Base-by-base conservation (phyloP, 2,797 vertebrate species). In the Phoxinus dragarum region DNA sequence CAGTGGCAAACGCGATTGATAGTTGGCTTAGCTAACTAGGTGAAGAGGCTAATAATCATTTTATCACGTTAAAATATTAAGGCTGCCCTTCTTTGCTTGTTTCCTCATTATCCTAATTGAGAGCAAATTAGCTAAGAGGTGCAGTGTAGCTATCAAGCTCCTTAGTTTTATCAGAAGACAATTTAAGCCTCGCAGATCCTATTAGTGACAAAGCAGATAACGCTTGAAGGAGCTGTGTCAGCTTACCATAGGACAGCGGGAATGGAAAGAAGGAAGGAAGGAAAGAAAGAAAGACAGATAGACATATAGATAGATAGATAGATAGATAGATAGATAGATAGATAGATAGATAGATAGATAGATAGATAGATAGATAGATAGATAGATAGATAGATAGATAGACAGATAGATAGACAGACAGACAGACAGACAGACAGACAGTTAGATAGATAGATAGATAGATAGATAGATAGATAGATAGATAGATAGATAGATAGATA, bases 21-120 rank as follows among this genome's bases (percentile, higher is more conserved):
- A n/a, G n/a, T 44, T 78, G 83, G 66, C 75, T 61, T 10, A 6
- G 23, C 12, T 69, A 78, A 44, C 64, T 8, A 17, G 69, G 12
- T 4, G 61, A 84, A 78, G 93, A 94, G 91, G 92, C 93, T 94
- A 89, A 91, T 97, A 96, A 97, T 96, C 93, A 93, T 96, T 96
- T 97, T 96, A 97, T 97, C 96, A 97, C 94, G 94, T 97, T 96
- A 97, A 96, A 97, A 97, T 97, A 95, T 97, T 97, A 97, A 97
- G 94, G 93, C 96, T 97, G 95, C 92, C 95, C 95, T 95, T 95
- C 95, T 96, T 95, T 95, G 94, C 95, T 96, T 94, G 94, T 97
- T 96, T 96, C 94, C 94, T 96, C 96, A 96, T 98, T 97, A 98
- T 95, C 95, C 96, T 98, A 97, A 98, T 97, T 98, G 96, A 96